These are phyloP conservation scores for Gobio gobio DNA, from an alignment of 2,113 vertebrate genomes.

Conservation along the genomic window DNA sequence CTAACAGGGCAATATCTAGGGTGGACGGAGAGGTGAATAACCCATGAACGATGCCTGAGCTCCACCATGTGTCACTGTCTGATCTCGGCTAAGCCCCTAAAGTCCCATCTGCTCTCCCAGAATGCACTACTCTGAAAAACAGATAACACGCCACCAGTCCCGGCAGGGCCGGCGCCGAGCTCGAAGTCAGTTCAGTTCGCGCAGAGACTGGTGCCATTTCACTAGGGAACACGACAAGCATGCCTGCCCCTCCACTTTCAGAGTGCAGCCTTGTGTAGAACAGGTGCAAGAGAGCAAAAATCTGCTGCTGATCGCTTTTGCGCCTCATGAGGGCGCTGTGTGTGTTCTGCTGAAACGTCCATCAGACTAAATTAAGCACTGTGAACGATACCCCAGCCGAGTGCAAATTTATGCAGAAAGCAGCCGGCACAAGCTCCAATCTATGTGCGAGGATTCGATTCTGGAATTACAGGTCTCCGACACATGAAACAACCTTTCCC, in stretches of 20 bases:
- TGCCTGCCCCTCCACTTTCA: conserved; percentile 55
- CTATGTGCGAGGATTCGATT: conserved; percentile 23
- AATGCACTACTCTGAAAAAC: conserved; percentile 61
- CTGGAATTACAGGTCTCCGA: conserved; percentile 53
- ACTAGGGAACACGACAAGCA: conserved; percentile 56
- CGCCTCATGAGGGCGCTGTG: conserved; percentile 78
- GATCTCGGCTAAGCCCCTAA: conserved; percentile 50
- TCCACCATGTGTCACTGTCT: conserved; percentile 69
- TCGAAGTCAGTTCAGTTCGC: conserved; percentile 44
- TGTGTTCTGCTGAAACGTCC: conserved; percentile 66
- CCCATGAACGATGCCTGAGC: conserved; percentile 56
- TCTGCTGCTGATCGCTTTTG: conserved; percentile 49
- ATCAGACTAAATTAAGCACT: conserved; percentile 71
- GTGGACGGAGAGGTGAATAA: conserved; percentile 37
- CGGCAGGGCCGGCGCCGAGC: conserved; percentile 14
- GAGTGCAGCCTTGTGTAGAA: conserved; percentile 32
- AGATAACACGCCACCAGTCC: conserved; percentile 49
- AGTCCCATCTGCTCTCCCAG: conserved; percentile 34
- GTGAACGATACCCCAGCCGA: conserved; percentile 72
- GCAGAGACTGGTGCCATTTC: conserved; percentile 53
- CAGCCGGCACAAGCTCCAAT: conserved; percentile 56
- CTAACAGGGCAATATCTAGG: not conserved
- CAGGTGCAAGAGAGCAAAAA: conserved; percentile 29
- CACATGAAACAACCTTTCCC: conserved; percentile 48
- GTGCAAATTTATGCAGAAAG: conserved; percentile 71